Conservation (phyloP, 1,140 invertebrate species). For the Cephus cinctus region DNA sequence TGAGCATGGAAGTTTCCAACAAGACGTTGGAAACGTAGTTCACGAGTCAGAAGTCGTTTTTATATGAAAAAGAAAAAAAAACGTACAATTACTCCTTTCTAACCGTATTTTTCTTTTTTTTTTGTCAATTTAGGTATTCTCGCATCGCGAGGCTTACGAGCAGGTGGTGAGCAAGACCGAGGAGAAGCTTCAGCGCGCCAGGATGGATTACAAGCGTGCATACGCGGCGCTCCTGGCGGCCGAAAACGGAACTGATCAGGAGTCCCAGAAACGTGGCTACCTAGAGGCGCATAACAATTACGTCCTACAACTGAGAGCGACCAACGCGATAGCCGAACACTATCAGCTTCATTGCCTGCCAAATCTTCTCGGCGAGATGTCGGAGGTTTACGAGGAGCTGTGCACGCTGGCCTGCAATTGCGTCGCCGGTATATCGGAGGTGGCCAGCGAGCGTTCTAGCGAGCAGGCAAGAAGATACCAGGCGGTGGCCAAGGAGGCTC, state of each 20-base stretch:
- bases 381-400: constrained; percentile 49
- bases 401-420: constrained; percentile 44
- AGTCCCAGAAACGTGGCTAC: constrained; percentile 71
- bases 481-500: constrained; percentile 37
- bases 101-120: no score
- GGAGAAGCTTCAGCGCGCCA: constrained; percentile 71
- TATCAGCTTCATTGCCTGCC: constrained; percentile 56
- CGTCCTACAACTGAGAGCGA: constrained; percentile 87
- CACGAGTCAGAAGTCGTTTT: no score
- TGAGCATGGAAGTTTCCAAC: no score
- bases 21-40: no score
- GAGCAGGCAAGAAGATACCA: constrained; percentile 47
- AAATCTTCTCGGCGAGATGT: constrained; percentile 40
- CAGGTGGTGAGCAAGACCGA: constrained; percentile 86
- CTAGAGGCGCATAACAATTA: constrained; percentile 92
- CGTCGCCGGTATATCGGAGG: constrained; percentile 43
- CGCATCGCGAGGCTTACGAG: constrained; percentile 89
- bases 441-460: constrained; percentile 33
- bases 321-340: constrained; percentile 80
- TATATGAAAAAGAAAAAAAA: no score
- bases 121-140: constrained; percentile 63
- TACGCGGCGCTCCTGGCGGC: constrained; percentile 70
- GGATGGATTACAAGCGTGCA: constrained; percentile 83
- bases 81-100: no score
- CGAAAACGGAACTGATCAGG: constrained; percentile 48